phyloP scores from a whole-genome alignment of 1,140 invertebrate species.

The Drosophila bifasciata region DNA sequence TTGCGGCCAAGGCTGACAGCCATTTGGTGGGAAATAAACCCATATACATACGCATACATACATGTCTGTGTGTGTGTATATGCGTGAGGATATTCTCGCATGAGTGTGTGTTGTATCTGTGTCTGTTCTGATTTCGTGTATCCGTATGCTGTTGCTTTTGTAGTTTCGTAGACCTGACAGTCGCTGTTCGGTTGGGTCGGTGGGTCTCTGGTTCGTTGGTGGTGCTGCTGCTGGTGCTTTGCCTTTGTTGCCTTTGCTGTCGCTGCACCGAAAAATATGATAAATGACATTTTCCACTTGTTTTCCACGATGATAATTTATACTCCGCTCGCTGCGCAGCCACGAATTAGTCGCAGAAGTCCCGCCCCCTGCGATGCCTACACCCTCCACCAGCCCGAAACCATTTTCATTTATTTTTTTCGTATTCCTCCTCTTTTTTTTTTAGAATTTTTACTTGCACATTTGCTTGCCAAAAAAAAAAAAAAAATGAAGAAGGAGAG shows the following conservation, averaged over 20 bases:
- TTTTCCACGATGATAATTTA: constrained; percentile 82
- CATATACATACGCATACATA: constrained; percentile 13
- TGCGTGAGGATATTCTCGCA: no score
- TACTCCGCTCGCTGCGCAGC: constrained; percentile 68
- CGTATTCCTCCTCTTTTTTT: constrained; percentile 21
- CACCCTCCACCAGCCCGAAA: constrained; percentile 26
- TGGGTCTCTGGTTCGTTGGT: neutral
- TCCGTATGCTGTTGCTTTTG: constrained; percentile 22
- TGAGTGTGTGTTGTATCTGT: neutral
- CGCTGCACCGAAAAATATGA: constrained; percentile 75
- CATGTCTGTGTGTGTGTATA: no score
- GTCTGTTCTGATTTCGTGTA: constrained; percentile 21
- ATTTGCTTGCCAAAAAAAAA: constrained; percentile 70
- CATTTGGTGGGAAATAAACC: neutral
- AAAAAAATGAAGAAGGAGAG: constrained; percentile 1
- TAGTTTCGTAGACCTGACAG: constrained; percentile 32
- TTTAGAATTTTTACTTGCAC: constrained; percentile 64
- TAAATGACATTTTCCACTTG: constrained; percentile 82
- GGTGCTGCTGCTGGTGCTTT: no score
- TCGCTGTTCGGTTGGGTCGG: neutral
- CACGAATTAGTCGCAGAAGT: constrained; percentile 63
- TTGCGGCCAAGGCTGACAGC: neutral
- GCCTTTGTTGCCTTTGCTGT: constrained; percentile 47
- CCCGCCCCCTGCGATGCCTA: constrained; percentile 41
- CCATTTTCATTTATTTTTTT: constrained; percentile 75